phyloP scores from a whole-genome alignment of 2,113 vertebrate species.

The Lagopus leucura region DNA sequence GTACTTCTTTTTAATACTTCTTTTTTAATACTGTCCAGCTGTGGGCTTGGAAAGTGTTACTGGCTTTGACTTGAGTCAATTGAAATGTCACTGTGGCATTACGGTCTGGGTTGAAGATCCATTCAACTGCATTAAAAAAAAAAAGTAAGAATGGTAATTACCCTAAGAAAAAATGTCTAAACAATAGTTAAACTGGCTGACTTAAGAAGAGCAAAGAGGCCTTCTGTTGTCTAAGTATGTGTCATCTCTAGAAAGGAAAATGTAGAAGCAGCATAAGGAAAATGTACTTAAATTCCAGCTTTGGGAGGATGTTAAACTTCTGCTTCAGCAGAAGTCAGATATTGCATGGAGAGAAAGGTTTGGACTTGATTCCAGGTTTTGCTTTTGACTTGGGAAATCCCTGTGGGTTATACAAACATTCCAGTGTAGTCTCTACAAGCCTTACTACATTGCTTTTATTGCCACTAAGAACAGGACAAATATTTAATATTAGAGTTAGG shows the following conservation, averaged over 20 bases:
- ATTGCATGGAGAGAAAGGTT: background rate
- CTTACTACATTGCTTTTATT: background rate
- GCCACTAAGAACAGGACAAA: background rate
- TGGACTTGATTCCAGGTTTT: background rate
- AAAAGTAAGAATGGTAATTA: background rate
- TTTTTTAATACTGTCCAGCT: background rate
- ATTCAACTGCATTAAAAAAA: background rate
- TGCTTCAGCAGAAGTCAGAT: background rate
- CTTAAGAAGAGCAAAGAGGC: background rate
- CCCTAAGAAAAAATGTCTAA: background rate
- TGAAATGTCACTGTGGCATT: background rate
- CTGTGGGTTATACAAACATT: background rate
- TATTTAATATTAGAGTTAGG: background rate
- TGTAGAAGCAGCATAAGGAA: background rate
- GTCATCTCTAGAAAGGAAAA: background rate
- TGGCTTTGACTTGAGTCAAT: background rate
- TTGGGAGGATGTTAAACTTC: background rate
- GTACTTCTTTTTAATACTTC: background rate
- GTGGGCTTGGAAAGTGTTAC: background rate
- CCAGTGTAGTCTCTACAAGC: background rate
- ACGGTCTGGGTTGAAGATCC: background rate
- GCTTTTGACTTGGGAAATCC: background rate
- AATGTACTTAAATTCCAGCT: background rate
- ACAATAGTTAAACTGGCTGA: background rate
- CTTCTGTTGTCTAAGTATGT: background rate